Percentiles rank a stretch among this genome's conserved stretches.
Conservation (phyloP, 2,888 invertebrate species). For the Lasioglossum vierecki region DNA sequence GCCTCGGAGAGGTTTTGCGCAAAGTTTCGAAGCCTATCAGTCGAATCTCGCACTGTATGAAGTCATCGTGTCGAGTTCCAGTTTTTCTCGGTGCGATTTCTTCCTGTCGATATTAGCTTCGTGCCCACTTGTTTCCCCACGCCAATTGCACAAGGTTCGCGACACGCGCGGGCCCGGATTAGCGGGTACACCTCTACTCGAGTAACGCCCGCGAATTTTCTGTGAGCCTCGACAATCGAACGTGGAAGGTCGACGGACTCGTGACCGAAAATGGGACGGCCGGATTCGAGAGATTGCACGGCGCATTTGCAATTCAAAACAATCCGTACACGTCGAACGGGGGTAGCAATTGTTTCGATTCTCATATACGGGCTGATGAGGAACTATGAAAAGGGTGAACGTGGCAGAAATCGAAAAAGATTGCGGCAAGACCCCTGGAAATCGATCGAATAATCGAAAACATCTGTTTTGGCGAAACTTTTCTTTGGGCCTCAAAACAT, state of each 20-base stretch:
- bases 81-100: background rate
- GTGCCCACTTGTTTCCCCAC: background rate
- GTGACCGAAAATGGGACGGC: constrained; percentile 32
- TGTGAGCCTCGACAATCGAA: constrained; percentile 30
- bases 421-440: background rate
- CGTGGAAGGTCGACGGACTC: constrained; percentile 24
- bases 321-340: constrained; percentile 26
- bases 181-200: background rate
- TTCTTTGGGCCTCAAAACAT: too few relatives aligned
- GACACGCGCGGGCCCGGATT: constrained; percentile 16
- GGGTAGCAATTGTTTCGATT: constrained; percentile 49
- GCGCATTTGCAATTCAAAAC: constrained; percentile 53
- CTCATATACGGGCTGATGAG: constrained; percentile 21
- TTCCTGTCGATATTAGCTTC: background rate
- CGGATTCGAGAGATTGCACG: constrained; percentile 39
- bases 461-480: too few relatives aligned
- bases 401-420: background rate
- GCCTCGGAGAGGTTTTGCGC: background rate
- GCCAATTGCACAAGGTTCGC: constrained; percentile 1
- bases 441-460: background rate
- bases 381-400: background rate
- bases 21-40: background rate
- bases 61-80: background rate
- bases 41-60: background rate
- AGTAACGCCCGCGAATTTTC: constrained; percentile 31